Conservation (phyloP, 2,113 vertebrate species). For the Pterocles gutturalis region DNA sequence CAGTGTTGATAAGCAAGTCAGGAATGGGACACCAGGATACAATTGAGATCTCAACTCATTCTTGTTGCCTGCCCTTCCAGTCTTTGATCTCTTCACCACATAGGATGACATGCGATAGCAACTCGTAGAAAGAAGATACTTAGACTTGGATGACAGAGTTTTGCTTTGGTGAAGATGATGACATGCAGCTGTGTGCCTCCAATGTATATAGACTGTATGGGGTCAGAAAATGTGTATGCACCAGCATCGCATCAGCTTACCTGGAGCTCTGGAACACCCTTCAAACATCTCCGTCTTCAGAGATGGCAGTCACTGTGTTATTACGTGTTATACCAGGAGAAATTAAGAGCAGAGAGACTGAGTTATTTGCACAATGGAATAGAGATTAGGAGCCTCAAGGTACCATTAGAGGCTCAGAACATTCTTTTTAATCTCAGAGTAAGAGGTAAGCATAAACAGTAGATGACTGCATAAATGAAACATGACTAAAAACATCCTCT, state of each 20-base stretch:
- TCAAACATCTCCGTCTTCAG: neutral
- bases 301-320: neutral
- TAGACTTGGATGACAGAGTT: neutral
- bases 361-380: neutral
- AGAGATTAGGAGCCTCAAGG: neutral
- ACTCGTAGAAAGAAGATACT: neutral
- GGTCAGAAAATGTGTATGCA: neutral
- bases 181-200: neutral
- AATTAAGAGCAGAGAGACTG: neutral
- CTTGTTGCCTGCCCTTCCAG: neutral
- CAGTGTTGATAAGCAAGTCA: neutral
- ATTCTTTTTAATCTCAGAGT: neutral
- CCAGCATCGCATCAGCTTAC: neutral
- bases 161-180: neutral
- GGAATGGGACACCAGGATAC: neutral
- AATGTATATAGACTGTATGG: fast-evolving
- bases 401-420: neutral
- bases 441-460: neutral
- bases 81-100: neutral
- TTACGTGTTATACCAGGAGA: neutral
- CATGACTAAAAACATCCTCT: neutral
- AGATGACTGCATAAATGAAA: neutral
- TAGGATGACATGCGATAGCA: neutral
- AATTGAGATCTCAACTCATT: neutral
- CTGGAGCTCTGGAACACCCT: neutral